Evolutionary conservation across 2,888 invertebrate genomes (phyloP), one percentile per base, ranked within the genome.

Genomic region (Brachylomia viminalis): DNA sequence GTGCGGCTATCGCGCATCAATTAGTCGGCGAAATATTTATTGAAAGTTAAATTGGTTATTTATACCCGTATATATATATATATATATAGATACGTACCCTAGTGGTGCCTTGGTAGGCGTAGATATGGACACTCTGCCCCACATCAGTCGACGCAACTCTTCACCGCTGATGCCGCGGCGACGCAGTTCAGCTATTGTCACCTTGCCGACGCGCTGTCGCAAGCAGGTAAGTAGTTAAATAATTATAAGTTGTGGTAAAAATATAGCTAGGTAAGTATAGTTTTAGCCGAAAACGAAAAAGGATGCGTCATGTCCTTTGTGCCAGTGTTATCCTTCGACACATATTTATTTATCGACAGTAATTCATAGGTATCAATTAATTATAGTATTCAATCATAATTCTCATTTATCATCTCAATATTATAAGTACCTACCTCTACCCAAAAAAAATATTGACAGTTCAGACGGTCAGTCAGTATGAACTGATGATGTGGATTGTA

Each of bases 101-200:
- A 91, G 75, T 4, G 97, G 96, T 5, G 97, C 96, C 94, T 98
- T 98, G 23, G 98, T 97, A 0, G 99, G 99, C 7, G 98, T 98
- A 15, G 98, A 98, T 86, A 99, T 98, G 0, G 98, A 98, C 52
- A 98, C 98, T 47, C 98, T 97, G 23, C 98, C 99, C 99, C 99
- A 99, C 98, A 99, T 99, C 59, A 99, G 96, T 65, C 98, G 97
- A 10, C 98, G 97, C 94, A 99, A 97, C 92, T 98, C 98, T 93
- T 99, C 99, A 0, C 99, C 99, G 10, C 98, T 98, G 97, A 99
- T 98, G 52, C 98, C 98, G 72, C 98, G 97, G 90, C 98, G 98
- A 84, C 98, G 97, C 76, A 99, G 94, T 80, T 98, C 98, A 62
- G 97, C 97, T 91, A 99, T 97, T 0, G 98, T 99, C 54, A 99